Percentiles rank a stretch among this genome's conserved stretches.
Conservation (phyloP, 2,113 vertebrate genomes). For the Haplotaxodon microlepis region DNA sequence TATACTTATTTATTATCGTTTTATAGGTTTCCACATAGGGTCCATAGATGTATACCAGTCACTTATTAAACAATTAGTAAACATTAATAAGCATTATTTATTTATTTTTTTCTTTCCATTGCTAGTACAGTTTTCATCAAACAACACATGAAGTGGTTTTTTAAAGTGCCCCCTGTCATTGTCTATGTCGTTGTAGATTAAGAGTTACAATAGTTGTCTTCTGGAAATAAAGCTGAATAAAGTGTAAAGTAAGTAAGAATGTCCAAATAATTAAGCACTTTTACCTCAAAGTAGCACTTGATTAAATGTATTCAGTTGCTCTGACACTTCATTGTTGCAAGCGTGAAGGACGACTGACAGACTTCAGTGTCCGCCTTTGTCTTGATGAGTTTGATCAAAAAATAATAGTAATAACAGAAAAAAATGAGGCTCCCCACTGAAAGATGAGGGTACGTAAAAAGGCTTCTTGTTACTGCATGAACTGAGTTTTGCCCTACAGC, state of each 20-base stretch:
- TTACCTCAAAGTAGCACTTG: neutral
- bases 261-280: neutral
- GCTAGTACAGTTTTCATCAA: neutral
- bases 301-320: neutral
- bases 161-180: neutral
- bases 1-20: neutral
- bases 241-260: neutral
- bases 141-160: neutral
- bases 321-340: neutral
- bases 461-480: slow-evolving; percentile 36
- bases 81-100: neutral
- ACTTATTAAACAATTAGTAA: neutral
- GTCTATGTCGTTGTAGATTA: neutral
- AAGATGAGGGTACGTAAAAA: slow-evolving; percentile 35
- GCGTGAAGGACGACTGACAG: neutral
- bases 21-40: neutral
- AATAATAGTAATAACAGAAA: neutral
- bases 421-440: slow-evolving; percentile 13
- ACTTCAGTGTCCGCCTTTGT: neutral
- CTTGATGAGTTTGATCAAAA: neutral
- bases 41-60: neutral
- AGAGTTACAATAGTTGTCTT: neutral
- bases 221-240: neutral
- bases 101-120: neutral
- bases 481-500: slow-evolving; percentile 6